A percentile compares a stretch with the other conserved stretches of the same genome.
These are phyloP conservation scores for Xiphophorus birchmanni DNA, from an alignment of 2,797 vertebrate genomes.

Conservation along the genomic window DNA sequence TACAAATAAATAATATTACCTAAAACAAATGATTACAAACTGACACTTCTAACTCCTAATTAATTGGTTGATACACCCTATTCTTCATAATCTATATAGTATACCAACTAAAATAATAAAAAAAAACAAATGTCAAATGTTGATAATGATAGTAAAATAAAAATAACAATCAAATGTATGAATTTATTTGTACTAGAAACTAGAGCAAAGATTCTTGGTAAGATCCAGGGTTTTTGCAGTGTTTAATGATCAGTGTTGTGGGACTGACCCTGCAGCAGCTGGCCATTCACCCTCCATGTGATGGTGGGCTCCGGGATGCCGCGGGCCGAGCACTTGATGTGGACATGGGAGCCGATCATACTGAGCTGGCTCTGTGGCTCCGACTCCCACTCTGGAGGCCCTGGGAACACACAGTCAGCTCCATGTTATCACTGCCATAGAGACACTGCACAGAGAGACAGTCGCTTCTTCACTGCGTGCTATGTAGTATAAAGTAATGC, in stretches of 20 bases:
- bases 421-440: constrained; percentile 28
- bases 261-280: constrained; percentile 82
- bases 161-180: too few relatives aligned
- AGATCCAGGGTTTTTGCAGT: not conserved
- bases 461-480: constrained; percentile 1
- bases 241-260: not conserved
- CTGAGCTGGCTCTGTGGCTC: constrained; percentile 86
- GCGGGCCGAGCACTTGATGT: constrained; percentile 85
- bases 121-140: too few relatives aligned
- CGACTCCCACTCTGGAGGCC: constrained; percentile 88
- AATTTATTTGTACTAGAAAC: too few relatives aligned
- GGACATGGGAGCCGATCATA: constrained; percentile 83
- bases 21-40: too few relatives aligned
- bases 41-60: too few relatives aligned
- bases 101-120: too few relatives aligned
- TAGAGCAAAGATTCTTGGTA: too few relatives aligned
- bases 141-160: too few relatives aligned
- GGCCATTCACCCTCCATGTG: constrained; percentile 89
- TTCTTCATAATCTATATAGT: too few relatives aligned
- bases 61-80: too few relatives aligned
- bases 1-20: too few relatives aligned
- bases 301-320: constrained; percentile 86
- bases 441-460: constrained; percentile 5
- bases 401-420: constrained; percentile 72
- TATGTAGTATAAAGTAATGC: constrained; percentile 13